Evolutionary conservation across 1,140 invertebrate genomes (phyloP), one percentile per base, ranked within the genome.

Genomic region (Harlomillsia oculata): DNA sequence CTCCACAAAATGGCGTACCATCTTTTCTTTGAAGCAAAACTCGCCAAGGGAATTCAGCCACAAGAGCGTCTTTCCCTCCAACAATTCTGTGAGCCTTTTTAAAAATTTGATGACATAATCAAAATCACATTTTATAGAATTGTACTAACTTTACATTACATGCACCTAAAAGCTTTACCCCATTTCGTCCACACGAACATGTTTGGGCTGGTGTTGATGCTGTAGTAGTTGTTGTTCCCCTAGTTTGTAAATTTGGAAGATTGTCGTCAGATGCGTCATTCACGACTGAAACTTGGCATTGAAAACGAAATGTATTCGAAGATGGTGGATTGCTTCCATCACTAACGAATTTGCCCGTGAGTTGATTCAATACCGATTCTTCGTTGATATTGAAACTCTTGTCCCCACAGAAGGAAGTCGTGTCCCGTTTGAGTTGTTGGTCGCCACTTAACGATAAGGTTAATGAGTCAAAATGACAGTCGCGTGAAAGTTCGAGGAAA

Each of bases 11-110:
- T 50, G 67, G 63, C 44, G 45, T 43, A 32, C 4, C 18, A n/a
- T 20, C 9, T 5, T 32, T n/a, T 6, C 5, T 5, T 20, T 57
- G 29, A 2, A 57, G 18, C 29, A n/a, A 16, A 44, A 9, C 20
- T 13, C 55, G 81, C 74, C 78, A 77, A 0, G 80, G 79, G 68
- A 69, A 83, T 66, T 83, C 81, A 61, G 82, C 80, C 0, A 80
- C 69, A 3, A 68, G 72, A 0, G 81, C 78, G 41, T 78, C 70
- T 3, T 59, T 46, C 1, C 82, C 82, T 3, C 78, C 78, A 1
- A 82, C 79, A 48, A 83, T 82, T 59, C 75, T 74, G 74, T 1
- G 68, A 72, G 77, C 28, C 29, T 48, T 60, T 37, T 5, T n/a
- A 25, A 45, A 25, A 36, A 5, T n/a, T n/a, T n/a, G n/a, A n/a